Evolutionary conservation across 2,888 invertebrate genomes (phyloP).

Genomic region (Ochropleura leucogaster): DNA sequence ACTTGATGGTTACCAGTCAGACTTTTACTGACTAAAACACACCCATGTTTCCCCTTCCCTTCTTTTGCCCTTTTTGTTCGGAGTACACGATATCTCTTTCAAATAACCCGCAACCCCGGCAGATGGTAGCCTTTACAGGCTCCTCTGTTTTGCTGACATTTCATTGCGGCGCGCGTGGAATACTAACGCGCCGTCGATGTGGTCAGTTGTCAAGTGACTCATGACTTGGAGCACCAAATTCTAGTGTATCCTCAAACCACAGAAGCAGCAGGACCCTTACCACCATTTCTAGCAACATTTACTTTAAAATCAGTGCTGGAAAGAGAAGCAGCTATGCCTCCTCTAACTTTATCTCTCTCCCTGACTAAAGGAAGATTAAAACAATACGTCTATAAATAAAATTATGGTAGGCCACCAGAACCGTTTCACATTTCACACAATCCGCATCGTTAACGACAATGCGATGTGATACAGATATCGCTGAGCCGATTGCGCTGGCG

Average conservation of each 20-base stretch:
- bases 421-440: constrained; percentile 59
- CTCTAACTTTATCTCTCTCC: neutral
- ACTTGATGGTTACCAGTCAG: no score
- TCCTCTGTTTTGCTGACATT: no score
- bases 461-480: constrained; percentile 83
- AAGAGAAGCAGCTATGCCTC: neutral
- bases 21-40: no score
- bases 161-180: no score
- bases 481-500: constrained; percentile 78
- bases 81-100: no score
- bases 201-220: no score
- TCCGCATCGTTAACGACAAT: constrained; percentile 81
- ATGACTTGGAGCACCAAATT: no score
- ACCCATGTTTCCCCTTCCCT: no score
- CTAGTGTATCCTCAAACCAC: neutral
- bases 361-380: neutral
- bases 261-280: constrained; percentile 6
- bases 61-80: no score
- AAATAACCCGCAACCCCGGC: no score
- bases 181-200: no score
- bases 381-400: neutral
- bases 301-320: neutral
- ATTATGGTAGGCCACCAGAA: constrained; percentile 17
- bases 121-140: no score
- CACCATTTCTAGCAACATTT: neutral